Conservation (phyloP, 2,888 invertebrate genomes). For the Meliscaeva auricollis region DNA sequence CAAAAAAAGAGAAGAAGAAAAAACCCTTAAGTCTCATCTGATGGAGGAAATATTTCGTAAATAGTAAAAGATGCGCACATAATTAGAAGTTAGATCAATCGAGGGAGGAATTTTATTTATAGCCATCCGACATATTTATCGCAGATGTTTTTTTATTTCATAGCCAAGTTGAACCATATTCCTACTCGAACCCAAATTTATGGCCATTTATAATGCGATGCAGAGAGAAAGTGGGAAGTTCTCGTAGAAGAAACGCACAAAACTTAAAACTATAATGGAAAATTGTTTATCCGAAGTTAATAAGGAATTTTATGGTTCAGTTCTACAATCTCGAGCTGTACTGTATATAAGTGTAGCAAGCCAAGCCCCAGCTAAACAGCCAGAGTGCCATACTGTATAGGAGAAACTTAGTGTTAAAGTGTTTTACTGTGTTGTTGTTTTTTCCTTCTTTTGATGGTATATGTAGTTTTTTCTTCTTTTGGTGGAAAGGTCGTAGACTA, state of each 20-base stretch:
- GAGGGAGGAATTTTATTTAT: constrained; percentile 74
- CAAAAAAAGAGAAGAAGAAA: neutral
- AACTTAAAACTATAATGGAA: constrained; percentile 32
- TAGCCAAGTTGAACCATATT: neutral
- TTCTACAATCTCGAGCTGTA: neutral
- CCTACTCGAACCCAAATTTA: neutral
- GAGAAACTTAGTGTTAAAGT: constrained; percentile 16
- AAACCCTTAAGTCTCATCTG: neutral
- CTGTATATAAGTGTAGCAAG: no score
- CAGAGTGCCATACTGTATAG: constrained; percentile 8
- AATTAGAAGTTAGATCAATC: constrained; percentile 71
- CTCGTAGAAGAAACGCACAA: no score
- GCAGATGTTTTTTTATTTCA: constrained; percentile 69
- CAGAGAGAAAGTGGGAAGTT: constrained; percentile 56
- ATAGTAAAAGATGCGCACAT: constrained; percentile 60
- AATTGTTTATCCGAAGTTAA: constrained; percentile 68
- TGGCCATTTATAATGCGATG: neutral
- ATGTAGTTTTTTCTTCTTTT: constrained; percentile 13
- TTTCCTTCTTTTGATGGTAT: neutral
- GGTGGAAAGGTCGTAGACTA: constrained; percentile 67
- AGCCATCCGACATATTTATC: constrained; percentile 71
- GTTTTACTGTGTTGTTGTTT: constrained; percentile 11
- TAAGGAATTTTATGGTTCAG: constrained; percentile 60
- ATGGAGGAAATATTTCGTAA: neutral
- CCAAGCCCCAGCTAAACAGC: neutral